A percentile compares a stretch with the other conserved stretches of the same genome.
Conservation (phyloP, 2,797 vertebrate genomes). For the Bradypodion pumilum region DNA sequence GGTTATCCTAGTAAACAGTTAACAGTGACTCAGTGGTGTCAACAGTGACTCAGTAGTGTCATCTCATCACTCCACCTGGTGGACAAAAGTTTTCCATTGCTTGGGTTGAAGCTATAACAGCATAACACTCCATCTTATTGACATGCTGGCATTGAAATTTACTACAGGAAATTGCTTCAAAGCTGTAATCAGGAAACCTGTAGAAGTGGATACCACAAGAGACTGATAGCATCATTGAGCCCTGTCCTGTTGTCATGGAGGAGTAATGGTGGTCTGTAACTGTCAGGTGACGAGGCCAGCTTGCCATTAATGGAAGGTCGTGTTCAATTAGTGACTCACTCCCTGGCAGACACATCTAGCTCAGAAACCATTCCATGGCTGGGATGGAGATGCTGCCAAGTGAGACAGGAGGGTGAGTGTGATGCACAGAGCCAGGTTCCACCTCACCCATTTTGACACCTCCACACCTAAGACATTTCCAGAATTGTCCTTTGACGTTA, state of each 20-base stretch:
- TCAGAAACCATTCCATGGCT: not conserved
- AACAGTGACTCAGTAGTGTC: not conserved
- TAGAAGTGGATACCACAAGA: not conserved
- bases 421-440: not conserved
- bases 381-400: not conserved
- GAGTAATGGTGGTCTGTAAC: not conserved
- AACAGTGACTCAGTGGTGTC: not conserved
- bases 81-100: not conserved
- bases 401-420: not conserved
- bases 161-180: not conserved
- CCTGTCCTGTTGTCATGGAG: not conserved
- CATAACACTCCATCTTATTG: not conserved
- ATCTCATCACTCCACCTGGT: not conserved
- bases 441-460: slow-evolving; percentile 13
- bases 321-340: not conserved
- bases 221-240: not conserved
- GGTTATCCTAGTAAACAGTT: not conserved
- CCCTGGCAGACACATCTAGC: not conserved
- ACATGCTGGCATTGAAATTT: not conserved
- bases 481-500: slow-evolving; percentile 3
- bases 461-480: not conserved
- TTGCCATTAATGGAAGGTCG: slow-evolving; percentile 13
- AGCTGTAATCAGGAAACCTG: not conserved
- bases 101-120: not conserved
- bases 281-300: slow-evolving; percentile 22